Conservation (phyloP, 1,140 invertebrate species). For the Ceratina calcarata region DNA sequence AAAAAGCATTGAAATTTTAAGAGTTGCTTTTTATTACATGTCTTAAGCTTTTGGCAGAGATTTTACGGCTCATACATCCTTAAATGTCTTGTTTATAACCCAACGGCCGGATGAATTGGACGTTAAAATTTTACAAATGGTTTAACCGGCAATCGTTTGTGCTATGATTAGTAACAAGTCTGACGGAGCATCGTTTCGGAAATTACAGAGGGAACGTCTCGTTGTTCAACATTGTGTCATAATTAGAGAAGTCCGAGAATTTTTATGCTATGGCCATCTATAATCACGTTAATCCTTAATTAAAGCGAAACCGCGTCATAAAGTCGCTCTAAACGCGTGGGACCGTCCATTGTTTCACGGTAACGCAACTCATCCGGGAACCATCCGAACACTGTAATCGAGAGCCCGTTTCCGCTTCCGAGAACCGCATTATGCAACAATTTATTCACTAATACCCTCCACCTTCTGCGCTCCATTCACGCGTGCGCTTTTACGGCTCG, state of each 20-base stretch:
- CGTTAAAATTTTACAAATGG: background rate
- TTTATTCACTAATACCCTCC: background rate
- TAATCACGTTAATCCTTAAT: constrained; percentile 37
- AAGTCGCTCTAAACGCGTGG: constrained; percentile 10
- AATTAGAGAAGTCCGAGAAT: background rate
- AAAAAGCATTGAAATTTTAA: no score
- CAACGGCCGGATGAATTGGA: no score
- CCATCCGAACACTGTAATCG: constrained; percentile 10
- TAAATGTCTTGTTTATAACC: no score
- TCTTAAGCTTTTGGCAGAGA: no score
- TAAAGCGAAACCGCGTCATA: constrained; percentile 13
- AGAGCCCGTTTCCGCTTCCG: constrained; percentile 6
- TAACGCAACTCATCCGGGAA: constrained; percentile 9
- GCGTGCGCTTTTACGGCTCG: no score
- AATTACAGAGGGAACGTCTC: background rate
- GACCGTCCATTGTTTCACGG: background rate
- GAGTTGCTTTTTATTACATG: no score
- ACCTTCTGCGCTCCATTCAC: background rate
- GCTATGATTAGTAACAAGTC: background rate
- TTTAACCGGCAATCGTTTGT: background rate
- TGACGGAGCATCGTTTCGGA: background rate
- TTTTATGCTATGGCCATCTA: background rate
- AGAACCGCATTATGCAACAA: background rate
- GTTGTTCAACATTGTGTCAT: background rate
- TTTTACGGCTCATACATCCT: no score